A percentile compares a stretch with the other conserved stretches of the same genome.
Evolutionary conservation across 1,140 invertebrate genomes (phyloP).

Genomic region (Daktulosphaira vitifoliae): DNA sequence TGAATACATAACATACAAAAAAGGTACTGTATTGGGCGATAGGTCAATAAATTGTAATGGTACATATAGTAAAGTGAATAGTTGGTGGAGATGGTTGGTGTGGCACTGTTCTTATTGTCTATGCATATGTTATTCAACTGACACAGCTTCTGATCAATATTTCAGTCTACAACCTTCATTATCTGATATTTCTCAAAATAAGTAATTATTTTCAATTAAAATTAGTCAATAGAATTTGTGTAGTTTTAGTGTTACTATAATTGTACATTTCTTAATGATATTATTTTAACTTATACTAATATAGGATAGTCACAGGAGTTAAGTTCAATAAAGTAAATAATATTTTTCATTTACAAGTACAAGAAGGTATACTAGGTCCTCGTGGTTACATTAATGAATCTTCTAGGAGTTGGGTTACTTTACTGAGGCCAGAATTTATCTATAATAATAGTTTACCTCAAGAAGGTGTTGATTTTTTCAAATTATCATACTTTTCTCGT

Average conservation of each 20-base stretch:
- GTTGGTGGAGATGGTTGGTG: constrained; percentile 73
- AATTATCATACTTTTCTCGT: constrained; percentile 60
- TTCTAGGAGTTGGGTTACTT: constrained; percentile 55
- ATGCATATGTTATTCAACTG: constrained; percentile 68
- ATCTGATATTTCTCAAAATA: constrained; percentile 59
- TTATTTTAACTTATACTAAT: too few relatives aligned
- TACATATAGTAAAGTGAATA: constrained; percentile 64
- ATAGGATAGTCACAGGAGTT: constrained; percentile 64
- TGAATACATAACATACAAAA: constrained; percentile 75
- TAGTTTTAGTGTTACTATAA: not conserved
- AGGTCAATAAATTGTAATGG: constrained; percentile 48
- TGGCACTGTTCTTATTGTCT: constrained; percentile 85
- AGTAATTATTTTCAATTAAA: constrained; percentile 48
- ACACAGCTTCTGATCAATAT: constrained; percentile 60
- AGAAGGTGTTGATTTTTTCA: constrained; percentile 50
- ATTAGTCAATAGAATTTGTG: not conserved
- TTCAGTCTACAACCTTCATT: constrained; percentile 60
- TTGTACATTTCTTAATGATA: not conserved
- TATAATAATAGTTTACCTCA: constrained; percentile 52
- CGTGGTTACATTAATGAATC: constrained; percentile 54
- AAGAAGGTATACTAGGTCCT: constrained; percentile 58
- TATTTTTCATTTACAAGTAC: constrained; percentile 72
- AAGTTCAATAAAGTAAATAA: constrained; percentile 61
- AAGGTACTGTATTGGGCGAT: constrained; percentile 57
- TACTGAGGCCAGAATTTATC: constrained; percentile 51